Evolutionary conservation across 2,888 invertebrate species (phyloP).

Genomic region (Epistrophe grossulariae): DNA sequence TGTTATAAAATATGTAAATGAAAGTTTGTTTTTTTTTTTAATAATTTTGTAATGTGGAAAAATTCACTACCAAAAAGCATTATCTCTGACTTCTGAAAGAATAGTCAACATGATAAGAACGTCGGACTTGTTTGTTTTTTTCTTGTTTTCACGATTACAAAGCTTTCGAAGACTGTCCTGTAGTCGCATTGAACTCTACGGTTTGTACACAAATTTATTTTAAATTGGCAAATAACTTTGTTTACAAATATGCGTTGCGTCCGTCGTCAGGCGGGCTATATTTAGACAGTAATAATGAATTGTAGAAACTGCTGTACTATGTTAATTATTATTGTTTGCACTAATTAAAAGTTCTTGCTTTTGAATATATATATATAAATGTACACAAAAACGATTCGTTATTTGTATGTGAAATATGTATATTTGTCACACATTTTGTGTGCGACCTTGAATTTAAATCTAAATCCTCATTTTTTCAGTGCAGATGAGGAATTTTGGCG

Average conservation of each 20-base stretch:
- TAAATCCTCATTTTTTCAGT: not conserved
- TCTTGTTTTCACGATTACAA: not conserved
- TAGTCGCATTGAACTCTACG: not conserved
- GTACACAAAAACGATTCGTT: not conserved
- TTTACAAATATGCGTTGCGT: constrained; percentile 11
- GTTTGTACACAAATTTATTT: constrained; percentile 1
- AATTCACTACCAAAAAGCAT: not conserved
- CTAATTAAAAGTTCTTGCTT: not conserved
- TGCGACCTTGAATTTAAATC: constrained; percentile 1
- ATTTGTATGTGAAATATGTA: not conserved
- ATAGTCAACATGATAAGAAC: not conserved
- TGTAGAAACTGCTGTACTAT: not conserved
- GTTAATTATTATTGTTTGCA: not conserved
- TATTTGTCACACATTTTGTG: not conserved
- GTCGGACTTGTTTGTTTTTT: not conserved
- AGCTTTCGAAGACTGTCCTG: not conserved
- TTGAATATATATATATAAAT: not conserved
- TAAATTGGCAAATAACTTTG: constrained; percentile 10
- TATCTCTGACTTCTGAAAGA: constrained; percentile 11
- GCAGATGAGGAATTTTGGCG: constrained; percentile 17
- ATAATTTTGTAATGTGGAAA: not conserved
- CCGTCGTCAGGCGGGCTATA: constrained; percentile 8
- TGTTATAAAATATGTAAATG: constrained; percentile 12
- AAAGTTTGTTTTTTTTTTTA: not conserved
- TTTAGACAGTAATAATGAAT: not conserved